Percentiles rank a stretch among this genome's conserved stretches.
Conservation (phyloP, 2,797 vertebrate species). For the Percopsis omiscomaycus region DNA sequence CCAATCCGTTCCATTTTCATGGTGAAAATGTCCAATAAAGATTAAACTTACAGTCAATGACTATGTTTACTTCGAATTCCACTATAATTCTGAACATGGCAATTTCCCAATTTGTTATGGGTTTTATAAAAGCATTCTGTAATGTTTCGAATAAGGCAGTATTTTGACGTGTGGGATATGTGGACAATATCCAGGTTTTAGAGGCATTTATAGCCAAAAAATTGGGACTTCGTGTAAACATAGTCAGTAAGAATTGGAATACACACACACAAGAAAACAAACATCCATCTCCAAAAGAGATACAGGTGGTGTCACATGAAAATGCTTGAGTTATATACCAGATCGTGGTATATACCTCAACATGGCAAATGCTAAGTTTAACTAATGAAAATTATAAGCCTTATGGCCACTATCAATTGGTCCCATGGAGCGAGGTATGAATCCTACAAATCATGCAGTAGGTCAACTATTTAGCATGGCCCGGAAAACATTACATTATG, state of each 20-base stretch:
- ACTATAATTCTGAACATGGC: no score
- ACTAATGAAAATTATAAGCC: slow-evolving; percentile 18
- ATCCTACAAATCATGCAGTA: slow-evolving; percentile 50
- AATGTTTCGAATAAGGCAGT: no score
- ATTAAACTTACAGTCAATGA: no score
- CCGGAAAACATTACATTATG: slow-evolving; percentile 9
- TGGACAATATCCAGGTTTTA: no score
- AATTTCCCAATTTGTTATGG: no score
- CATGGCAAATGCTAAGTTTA: slow-evolving; percentile 9
- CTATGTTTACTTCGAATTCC: no score
- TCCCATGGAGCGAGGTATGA: slow-evolving; percentile 53
- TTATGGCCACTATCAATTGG: slow-evolving; percentile 51
- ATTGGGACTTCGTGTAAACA: slow-evolving; percentile 26
- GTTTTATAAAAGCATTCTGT: no score
- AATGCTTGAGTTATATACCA: neutral
- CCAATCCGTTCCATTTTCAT: slow-evolving; percentile 22
- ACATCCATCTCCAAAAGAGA: no score
- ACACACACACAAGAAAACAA: neutral
- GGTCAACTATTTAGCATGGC: slow-evolving; percentile 27
- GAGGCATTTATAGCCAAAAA: slow-evolving; percentile 16
- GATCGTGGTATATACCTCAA: neutral
- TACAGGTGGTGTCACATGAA: neutral
- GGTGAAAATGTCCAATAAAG: slow-evolving; percentile 1
- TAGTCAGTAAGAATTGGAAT: slow-evolving; percentile 26
- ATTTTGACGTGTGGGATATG: no score